Evolutionary conservation across 2,888 invertebrate species (phyloP), one percentile per base, ranked within the genome.

Genomic region (Carpatolechia fugitivella): DNA sequence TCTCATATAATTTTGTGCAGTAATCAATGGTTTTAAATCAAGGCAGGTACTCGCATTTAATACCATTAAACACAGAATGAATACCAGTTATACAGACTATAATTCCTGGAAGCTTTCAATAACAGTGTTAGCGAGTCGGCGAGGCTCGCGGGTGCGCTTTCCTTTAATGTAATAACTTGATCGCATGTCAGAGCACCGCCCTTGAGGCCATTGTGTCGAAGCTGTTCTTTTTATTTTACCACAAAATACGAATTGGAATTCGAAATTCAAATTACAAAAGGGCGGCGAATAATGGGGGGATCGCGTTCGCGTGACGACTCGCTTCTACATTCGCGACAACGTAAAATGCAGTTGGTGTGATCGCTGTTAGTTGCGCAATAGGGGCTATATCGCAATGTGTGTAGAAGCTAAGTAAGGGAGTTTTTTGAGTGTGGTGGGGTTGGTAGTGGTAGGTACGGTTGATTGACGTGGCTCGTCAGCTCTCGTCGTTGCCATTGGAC

Each of bases 381-480:
- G 72, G 75, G 75, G 63, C 69, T 64, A 72, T 64, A 70, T 72
- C 80, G 52, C 49, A 57, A 61, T 60, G 61, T 62, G 57, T 66
- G 60, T 60, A 29, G 24, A 4, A 24, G 24, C 24, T 24, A 4
- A 11, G 40, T 24, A 4, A 11, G 40, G 57, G 3, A 40, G 1
- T 20, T 66, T 61, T 70, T 72, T 68, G 70, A 66, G 69, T 24
- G 11, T 76, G 73, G 74, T 75, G 72, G 77, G 78, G 73, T 76
- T 69, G 64, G 70, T 73, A 74, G 69, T 70, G 69, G 70, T 74
- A 72, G 69, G 70, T 74, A 72, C 69, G 78, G 74, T 80, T 94
- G 94, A 94, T 94, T 94, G 94, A 94, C 94, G 92, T 92, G 92
- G 91, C 93, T 93, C 94, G 94, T 94, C 94, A 93, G 93, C 91